phyloP scores from a whole-genome alignment of 2,113 vertebrate species.

The Pagrus major region DNA sequence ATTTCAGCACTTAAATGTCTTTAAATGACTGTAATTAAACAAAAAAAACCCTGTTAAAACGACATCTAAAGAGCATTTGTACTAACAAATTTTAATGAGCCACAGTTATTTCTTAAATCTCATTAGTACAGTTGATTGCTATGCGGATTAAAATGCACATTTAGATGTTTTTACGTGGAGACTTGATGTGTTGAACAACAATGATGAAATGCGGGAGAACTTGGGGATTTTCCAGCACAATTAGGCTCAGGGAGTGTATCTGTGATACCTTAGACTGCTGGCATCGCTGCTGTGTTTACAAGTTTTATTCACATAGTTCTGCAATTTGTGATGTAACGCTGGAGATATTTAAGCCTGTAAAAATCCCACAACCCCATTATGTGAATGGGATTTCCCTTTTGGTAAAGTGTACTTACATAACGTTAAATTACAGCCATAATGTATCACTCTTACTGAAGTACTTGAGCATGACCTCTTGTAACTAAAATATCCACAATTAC shows the following conservation, averaged over 20 bases:
- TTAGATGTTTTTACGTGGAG: background rate
- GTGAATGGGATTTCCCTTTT: constrained; percentile 30
- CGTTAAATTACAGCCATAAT: background rate
- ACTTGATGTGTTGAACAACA: background rate
- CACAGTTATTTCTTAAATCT: background rate
- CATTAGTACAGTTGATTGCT: too few species aligned
- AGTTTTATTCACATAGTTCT: constrained; percentile 28
- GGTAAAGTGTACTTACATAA: constrained; percentile 14
- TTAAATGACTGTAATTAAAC: background rate
- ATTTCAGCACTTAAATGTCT: constrained; percentile 4
- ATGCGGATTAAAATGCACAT: background rate
- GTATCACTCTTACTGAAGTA: background rate
- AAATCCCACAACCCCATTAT: constrained; percentile 26
- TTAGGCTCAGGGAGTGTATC: background rate
- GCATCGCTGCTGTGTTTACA: constrained; percentile 8
- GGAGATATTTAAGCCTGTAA: constrained; percentile 8
- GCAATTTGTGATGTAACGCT: background rate
- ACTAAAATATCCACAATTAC: background rate
- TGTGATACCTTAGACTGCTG: constrained; percentile 1
- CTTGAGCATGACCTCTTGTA: background rate
- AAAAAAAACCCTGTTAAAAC: background rate
- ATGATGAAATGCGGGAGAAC: background rate
- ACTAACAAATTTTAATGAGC: background rate
- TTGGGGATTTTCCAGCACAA: background rate
- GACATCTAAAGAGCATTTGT: background rate